phyloP scores from a whole-genome alignment of 2,113 vertebrate species.

The Trematocara marginatum region DNA sequence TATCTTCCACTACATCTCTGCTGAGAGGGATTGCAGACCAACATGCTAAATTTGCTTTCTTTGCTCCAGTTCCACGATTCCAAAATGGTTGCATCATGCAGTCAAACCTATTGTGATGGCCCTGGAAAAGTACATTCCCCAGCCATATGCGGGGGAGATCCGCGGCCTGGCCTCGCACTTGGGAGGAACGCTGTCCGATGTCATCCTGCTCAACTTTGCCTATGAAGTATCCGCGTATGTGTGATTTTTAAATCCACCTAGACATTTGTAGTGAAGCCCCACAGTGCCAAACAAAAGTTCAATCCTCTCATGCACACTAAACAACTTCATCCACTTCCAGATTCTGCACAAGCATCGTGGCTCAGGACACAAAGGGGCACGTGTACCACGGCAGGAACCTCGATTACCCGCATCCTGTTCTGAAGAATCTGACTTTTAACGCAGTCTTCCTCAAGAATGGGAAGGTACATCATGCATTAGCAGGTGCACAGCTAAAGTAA shows the following conservation, averaged over 20 bases:
- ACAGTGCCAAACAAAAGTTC: not conserved
- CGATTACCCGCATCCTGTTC: constrained; percentile 78
- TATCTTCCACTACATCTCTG: not conserved
- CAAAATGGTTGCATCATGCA: constrained; percentile 79
- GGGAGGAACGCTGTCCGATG: constrained; percentile 70
- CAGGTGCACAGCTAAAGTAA: not conserved
- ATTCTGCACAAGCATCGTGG: constrained; percentile 90
- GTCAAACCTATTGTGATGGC: constrained; percentile 58
- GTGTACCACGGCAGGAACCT: constrained; percentile 91
- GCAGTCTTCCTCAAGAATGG: constrained; percentile 79
- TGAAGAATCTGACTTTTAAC: constrained; percentile 82
- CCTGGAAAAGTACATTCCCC: constrained; percentile 72
- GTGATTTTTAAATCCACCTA: not conserved
- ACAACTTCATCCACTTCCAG: constrained; percentile 58
- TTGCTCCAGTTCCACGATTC: constrained; percentile 71
- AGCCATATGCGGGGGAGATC: constrained; percentile 81
- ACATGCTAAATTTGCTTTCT: not conserved
- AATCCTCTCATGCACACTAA: not conserved
- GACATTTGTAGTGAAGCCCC: not conserved
- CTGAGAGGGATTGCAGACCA: not conserved
- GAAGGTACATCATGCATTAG: constrained; percentile 56
- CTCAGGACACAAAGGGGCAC: constrained; percentile 81
- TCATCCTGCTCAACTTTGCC: constrained; percentile 84
- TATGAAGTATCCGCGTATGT: constrained; percentile 89
- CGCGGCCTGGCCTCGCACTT: constrained; percentile 70